These are phyloP conservation scores for Biston betularia DNA, from an alignment of 2,888 invertebrate genomes.

Conservation along the genomic window DNA sequence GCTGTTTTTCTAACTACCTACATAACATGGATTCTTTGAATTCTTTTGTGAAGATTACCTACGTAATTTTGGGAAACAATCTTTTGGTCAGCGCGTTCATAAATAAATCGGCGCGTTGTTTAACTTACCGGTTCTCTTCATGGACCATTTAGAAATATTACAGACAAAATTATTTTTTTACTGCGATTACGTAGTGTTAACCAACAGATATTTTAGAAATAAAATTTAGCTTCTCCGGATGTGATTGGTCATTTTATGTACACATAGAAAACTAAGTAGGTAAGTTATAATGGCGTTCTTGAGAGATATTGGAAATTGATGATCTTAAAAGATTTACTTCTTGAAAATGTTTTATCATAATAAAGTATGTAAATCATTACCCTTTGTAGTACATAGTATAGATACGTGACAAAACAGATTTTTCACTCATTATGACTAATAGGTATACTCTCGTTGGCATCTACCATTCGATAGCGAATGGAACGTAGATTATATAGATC, in stretches of 20 bases:
- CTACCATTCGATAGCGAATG: too few relatives aligned
- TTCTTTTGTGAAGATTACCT: slow-evolving; percentile 16
- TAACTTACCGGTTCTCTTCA: slow-evolving; percentile 50
- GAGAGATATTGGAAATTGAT: too few relatives aligned
- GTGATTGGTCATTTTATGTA: not conserved
- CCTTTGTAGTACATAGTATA: too few relatives aligned
- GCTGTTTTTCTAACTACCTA: slow-evolving; percentile 45
- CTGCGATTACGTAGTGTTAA: slow-evolving; percentile 12
- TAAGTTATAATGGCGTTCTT: too few relatives aligned
- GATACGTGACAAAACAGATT: too few relatives aligned
- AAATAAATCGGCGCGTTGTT: slow-evolving; percentile 47
- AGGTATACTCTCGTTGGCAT: too few relatives aligned
- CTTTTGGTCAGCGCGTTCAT: slow-evolving; percentile 38
- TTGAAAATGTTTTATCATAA: too few relatives aligned
- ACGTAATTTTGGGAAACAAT: slow-evolving; percentile 31
- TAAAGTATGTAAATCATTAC: too few relatives aligned
- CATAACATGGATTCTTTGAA: slow-evolving; percentile 21
- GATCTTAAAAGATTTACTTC: too few relatives aligned
- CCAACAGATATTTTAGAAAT: slow-evolving; percentile 1
- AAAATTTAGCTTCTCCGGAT: slow-evolving; percentile 4
- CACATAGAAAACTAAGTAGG: not conserved
- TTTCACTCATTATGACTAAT: too few relatives aligned
- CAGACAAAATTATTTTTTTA: slow-evolving; percentile 32
- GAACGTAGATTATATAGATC: too few relatives aligned
- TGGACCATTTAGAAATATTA: slow-evolving; percentile 50